These are phyloP conservation scores for Myripristis jacobus DNA, from an alignment of 2,797 vertebrate genomes.

Conservation along the genomic window DNA sequence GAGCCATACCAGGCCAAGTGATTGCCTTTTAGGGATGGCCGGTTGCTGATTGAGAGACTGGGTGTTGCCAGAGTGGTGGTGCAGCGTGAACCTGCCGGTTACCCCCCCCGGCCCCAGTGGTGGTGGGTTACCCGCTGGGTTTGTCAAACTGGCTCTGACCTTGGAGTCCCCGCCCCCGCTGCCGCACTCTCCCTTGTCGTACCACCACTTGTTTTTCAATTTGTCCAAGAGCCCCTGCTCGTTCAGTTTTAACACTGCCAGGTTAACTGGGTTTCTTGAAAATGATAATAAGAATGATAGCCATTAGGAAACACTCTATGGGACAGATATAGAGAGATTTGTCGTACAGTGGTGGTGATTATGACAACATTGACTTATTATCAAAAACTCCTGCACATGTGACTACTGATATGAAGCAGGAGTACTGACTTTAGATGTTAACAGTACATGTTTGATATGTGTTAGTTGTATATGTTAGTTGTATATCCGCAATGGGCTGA, in stretches of 20 bases:
- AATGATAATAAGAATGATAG: constrained; percentile 92
- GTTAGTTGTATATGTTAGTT: constrained; percentile 68
- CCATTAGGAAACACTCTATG: constrained; percentile 89
- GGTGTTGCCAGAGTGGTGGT: constrained; percentile 69
- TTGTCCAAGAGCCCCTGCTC: constrained; percentile 99
- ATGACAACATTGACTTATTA: constrained; percentile 68
- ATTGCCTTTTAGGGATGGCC: neutral
- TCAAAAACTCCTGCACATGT: constrained; percentile 59
- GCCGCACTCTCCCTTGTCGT: constrained; percentile 99
- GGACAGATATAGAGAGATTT: constrained; percentile 76
- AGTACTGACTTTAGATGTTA: constrained; percentile 64
- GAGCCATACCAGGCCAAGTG: constrained; percentile 13
- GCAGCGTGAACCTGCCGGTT: constrained; percentile 90
- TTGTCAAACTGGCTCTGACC: constrained; percentile 99
- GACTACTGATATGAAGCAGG: constrained; percentile 75
- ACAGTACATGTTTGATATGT: constrained; percentile 46
- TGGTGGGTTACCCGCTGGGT: constrained; percentile 89
- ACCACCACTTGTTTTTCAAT: constrained; percentile 99
- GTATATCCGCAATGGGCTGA: constrained; percentile 63
- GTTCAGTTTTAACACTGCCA: constrained; percentile 99
- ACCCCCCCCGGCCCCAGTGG: constrained; percentile 82
- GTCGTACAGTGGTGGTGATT: constrained; percentile 74
- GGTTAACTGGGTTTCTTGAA: constrained; percentile 99
- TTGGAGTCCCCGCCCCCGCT: constrained; percentile 99
- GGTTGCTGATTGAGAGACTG: constrained; percentile 28